Base-by-base conservation (phyloP, 2,888 invertebrate genomes). In the Nephrotoma appendiculata region DNA sequence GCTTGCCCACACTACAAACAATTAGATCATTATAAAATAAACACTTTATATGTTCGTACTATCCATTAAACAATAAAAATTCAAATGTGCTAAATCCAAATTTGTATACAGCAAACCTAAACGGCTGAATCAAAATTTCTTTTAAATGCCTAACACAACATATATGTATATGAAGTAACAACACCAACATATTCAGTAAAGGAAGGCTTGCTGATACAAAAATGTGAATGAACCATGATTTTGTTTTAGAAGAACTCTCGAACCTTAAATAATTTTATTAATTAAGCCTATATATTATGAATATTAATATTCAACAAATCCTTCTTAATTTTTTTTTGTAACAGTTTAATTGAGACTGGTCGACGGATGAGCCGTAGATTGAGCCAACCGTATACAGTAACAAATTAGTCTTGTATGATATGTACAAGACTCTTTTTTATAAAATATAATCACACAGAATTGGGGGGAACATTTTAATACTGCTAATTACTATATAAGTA, bases 271-370 rank as follows among this genome's bases (percentile, higher is more conserved):
- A 57, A 9, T 71, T 31, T 31, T 71, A 31, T 31, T 71, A 31
- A 71, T 71, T 71, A 71, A 71, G 19, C 0, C 9, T 31, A 44
- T 44, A 44, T 44, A 71, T 31, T 31, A 31, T 71, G 71, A 71
- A 31, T 31, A 9, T 11, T 31, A 6, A 71, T 31, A 71, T 71
- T 71, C 71, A 71, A 71, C 31, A 19, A 71, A 71, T 71, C 71
- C 71, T 31, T 71, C 71, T 71, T 71, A 2, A 86, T 86, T 45
- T 86, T 86, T 86, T 48, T 41, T 87, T 90, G 89, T 90, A 90
- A 87, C 91, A 91, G 91, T 90, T 91, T 91, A 86, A 90, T 91
- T 89, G 90, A 90, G 88, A 91, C 90, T 89, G 91, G 91, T 89
- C 91, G 91, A 90, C 90, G 92, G 88, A 90, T 91, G 88, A 91